Conservation (phyloP, 2,113 vertebrate species). For the Abramis brama region DNA sequence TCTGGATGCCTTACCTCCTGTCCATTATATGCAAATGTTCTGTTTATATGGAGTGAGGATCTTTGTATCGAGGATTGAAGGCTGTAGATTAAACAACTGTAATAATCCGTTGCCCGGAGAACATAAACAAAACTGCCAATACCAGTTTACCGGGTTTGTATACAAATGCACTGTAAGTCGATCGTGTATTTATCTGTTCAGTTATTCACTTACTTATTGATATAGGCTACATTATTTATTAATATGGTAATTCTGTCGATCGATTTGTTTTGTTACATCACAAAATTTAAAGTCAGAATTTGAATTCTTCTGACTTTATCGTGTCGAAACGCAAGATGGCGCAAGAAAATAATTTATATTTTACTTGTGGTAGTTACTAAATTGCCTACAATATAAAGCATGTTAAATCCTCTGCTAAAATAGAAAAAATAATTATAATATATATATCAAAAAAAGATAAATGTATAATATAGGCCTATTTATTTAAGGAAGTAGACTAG, state of each 20-base stretch:
- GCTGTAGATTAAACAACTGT: neutral
- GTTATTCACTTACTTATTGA: neutral
- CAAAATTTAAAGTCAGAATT: neutral
- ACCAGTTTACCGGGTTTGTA: too few relatives aligned
- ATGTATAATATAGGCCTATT: too few relatives aligned
- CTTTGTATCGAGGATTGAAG: neutral
- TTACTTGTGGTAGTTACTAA: too few relatives aligned
- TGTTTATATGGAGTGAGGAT: neutral
- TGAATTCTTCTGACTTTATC: neutral
- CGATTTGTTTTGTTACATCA: neutral
- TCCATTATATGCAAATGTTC: neutral
- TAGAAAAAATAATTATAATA: too few relatives aligned
- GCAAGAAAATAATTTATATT: slow-evolving; percentile 21
- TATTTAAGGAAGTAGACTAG: too few relatives aligned
- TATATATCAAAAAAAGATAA: too few relatives aligned
- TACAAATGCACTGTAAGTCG: neutral
- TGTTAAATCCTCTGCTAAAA: too few relatives aligned
- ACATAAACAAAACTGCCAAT: neutral
- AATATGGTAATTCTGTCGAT: neutral
- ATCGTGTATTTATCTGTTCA: neutral
- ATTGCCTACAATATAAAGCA: too few relatives aligned
- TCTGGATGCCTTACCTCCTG: slow-evolving; percentile 5
- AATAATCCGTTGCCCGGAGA: neutral
- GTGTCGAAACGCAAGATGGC: slow-evolving; percentile 47
- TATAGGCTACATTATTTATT: neutral